Conservation (phyloP, 2,113 vertebrate species). For the Odontesthes bonariensis region DNA sequence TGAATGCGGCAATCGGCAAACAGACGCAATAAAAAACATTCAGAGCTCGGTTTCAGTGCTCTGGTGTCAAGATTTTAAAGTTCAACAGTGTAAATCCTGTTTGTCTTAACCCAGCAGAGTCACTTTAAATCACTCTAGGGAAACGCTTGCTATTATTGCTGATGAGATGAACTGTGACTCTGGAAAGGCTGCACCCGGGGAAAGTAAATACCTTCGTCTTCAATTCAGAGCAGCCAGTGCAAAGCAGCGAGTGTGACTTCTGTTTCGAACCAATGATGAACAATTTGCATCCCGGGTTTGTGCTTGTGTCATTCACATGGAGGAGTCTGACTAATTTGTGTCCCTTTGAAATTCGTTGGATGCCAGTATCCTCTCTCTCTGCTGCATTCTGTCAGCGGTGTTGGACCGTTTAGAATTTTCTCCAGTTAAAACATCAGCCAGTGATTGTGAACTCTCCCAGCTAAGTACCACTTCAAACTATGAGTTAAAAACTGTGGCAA, state of each 20-base stretch:
- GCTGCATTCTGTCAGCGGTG: conserved; percentile 14
- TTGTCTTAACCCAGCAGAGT: conserved; percentile 41
- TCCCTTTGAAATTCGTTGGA: neutral
- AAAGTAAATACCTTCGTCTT: conserved; percentile 43
- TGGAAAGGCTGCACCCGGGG: conserved; percentile 12
- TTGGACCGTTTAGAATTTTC: conserved; percentile 20
- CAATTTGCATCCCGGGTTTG: conserved; percentile 27
- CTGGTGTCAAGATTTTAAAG: conserved; percentile 21
- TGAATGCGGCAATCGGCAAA: neutral
- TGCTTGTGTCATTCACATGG: conserved; percentile 8
- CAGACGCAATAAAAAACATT: neutral
- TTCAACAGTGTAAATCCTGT: conserved; percentile 31
- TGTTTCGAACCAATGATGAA: conserved; percentile 26
- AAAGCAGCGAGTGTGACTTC: conserved; percentile 24
- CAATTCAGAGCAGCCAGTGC: conserved; percentile 12
- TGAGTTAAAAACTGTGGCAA: conserved; percentile 46
- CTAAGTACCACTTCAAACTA: conserved; percentile 51
- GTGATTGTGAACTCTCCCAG: conserved; percentile 46
- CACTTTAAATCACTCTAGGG: conserved; percentile 46
- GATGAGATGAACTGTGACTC: conserved; percentile 54
- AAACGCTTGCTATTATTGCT: conserved; percentile 33
- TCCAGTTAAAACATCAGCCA: conserved; percentile 55
- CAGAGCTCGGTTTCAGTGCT: conserved; percentile 13
- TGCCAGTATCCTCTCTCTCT: conserved; percentile 14
- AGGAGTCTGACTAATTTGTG: conserved; percentile 17